Percentiles rank a stretch among this genome's conserved stretches.
phyloP scores from a whole-genome alignment of 2,797 vertebrate species.

The Hipposideros larvatus region DNA sequence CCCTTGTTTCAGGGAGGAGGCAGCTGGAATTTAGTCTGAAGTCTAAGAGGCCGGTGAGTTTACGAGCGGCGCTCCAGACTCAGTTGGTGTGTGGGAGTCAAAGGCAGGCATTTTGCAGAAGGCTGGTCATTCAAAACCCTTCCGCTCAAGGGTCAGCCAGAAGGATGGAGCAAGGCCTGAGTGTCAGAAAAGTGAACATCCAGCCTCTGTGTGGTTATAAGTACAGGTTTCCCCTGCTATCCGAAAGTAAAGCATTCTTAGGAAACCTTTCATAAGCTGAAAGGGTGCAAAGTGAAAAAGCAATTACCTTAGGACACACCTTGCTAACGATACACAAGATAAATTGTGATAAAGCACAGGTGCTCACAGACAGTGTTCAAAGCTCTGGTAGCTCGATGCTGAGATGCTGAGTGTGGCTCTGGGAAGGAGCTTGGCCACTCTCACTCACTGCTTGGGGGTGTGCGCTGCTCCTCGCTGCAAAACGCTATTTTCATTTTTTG shows the following conservation, averaged over 20 bases:
- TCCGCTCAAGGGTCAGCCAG: background rate
- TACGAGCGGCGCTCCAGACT: background rate
- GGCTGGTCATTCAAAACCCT: background rate
- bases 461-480: background rate
- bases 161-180: background rate
- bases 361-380: background rate
- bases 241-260: background rate
- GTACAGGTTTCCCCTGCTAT: background rate
- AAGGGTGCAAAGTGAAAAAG: background rate
- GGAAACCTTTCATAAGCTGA: background rate
- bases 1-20: background rate
- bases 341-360: background rate
- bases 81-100: background rate
- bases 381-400: background rate
- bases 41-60: constrained; percentile 17
- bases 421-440: background rate
- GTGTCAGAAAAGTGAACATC: background rate
- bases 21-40: constrained; percentile 59
- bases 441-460: background rate
- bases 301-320: background rate
- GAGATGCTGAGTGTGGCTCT: background rate
- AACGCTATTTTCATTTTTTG: background rate
- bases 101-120: constrained; percentile 28
- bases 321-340: background rate
- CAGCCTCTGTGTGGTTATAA: background rate